A percentile compares a stretch with the other conserved stretches of the same genome.
Evolutionary conservation across 2,888 invertebrate genomes (phyloP).

Genomic region (Griposia aprilina): DNA sequence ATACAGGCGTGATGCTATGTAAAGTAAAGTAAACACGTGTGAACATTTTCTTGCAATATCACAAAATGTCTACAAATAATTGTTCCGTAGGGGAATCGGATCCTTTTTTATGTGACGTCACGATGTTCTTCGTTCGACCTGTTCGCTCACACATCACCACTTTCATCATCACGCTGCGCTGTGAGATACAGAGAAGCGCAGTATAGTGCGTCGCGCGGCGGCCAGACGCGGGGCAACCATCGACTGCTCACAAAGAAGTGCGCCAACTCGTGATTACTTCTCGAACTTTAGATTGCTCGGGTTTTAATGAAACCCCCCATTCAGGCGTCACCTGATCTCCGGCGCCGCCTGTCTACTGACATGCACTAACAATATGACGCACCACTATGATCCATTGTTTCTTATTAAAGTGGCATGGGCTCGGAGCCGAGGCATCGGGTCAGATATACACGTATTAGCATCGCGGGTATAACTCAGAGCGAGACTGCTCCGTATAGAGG

Average conservation of each 20-base stretch:
- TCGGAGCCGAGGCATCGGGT: background rate
- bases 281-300: constrained; percentile 58
- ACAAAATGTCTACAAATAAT: no score
- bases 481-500: background rate
- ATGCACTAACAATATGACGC: background rate
- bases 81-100: background rate
- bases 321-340: constrained; percentile 48
- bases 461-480: constrained; percentile 11
- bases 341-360: constrained; percentile 24
- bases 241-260: constrained; percentile 40
- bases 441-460: constrained; percentile 9
- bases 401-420: background rate
- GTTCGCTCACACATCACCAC: background rate
- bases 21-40: no score
- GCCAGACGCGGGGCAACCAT: constrained; percentile 20
- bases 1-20: no score
- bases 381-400: background rate
- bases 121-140: background rate
- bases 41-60: no score
- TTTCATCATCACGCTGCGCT: background rate
- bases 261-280: constrained; percentile 40
- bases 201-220: background rate
- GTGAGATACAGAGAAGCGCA: background rate
- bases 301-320: constrained; percentile 65
- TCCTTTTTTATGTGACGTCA: background rate